Evolutionary conservation across 2,113 vertebrate species (phyloP), one percentile per base, ranked within the genome.

Genomic region (Indri indri): DNA sequence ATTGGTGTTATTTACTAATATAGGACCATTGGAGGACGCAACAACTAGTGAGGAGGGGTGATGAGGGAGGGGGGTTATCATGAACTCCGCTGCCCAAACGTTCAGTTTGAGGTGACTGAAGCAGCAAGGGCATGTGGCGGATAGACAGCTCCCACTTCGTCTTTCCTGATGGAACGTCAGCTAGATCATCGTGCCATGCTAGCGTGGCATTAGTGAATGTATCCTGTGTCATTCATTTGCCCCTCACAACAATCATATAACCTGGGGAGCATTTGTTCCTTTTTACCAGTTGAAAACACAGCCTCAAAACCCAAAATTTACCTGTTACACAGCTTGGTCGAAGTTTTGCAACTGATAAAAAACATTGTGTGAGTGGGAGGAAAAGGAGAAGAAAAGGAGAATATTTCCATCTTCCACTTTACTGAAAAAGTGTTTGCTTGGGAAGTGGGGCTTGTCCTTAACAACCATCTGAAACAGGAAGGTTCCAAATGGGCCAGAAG

Each of bases 51-150:
- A 50, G 22, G 57, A 52, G 5, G 0, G 14, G n/a, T 37, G 9
- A 17, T 47, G 37, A 8, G 5, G 0, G 5, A 18, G 13, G n/a
- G 20, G 3, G 22, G 14, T 5, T 42, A 25, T 34, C 9, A 59
- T 25, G 25, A 94, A 23, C 17, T 61, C 20, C 2, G 27, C 32
- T 77, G 23, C 37, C 54, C 18, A 7, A 9, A 8, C 16, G 20
- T 71, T 52, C 47, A 57, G 8, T 30, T 10, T 10, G 34, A 42
- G 57, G 14, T 37, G 73, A 47, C 8, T 1, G 37, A 45, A 87
- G 37, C 11, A 9, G 7, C 22, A 68, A 42, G 5, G 8, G 18
- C 9, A 13, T 20, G 1, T 11, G 5, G 37, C 20, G 6, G 61
- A 2, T 50, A 34, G 61, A 2, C 40, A 34, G 22, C 9, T 52